phyloP scores from a whole-genome alignment of 2,888 invertebrate genomes.

The Azorinus chamasolen region DNA sequence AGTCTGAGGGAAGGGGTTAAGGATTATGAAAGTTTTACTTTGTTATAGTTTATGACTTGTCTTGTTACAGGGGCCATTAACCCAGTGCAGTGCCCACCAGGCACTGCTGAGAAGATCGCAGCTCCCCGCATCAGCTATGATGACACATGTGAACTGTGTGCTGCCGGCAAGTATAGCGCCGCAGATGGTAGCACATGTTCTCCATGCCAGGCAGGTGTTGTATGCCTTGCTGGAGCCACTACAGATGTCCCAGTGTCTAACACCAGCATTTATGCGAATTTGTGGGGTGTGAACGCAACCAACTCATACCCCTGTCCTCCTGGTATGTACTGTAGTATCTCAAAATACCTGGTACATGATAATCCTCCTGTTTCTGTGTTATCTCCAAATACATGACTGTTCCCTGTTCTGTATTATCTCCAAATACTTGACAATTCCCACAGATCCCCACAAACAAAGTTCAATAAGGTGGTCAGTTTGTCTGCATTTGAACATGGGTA shows the following conservation, averaged over 20 bases:
- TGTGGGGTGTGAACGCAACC: slow-evolving; percentile 78
- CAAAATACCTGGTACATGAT: too few relatives aligned
- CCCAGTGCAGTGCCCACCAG: slow-evolving; percentile 83
- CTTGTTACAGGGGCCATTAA: slow-evolving; percentile 80
- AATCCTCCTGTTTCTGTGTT: too few relatives aligned
- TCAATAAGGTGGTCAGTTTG: too few relatives aligned
- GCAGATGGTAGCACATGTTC: slow-evolving; percentile 77
- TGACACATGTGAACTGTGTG: slow-evolving; percentile 84
- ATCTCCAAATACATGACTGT: too few relatives aligned
- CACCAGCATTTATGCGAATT: slow-evolving; percentile 65
- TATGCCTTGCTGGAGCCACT: slow-evolving; percentile 80
- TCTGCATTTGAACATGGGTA: too few relatives aligned
- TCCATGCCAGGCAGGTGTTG: slow-evolving; percentile 84
- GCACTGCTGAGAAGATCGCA: slow-evolving; percentile 82
- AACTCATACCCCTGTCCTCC: slow-evolving; percentile 82
- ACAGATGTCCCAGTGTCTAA: slow-evolving; percentile 82
- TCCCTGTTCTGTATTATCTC: too few relatives aligned
- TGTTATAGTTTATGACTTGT: too few relatives aligned
- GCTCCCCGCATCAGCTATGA: slow-evolving; percentile 76
- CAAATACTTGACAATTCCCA: too few relatives aligned
- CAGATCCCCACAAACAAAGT: too few relatives aligned
- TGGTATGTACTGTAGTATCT: slow-evolving; percentile 67
- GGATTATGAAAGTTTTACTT: too few relatives aligned
- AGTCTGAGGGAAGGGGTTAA: too few relatives aligned
- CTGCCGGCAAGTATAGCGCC: slow-evolving; percentile 82